A percentile compares a stretch with the other conserved stretches of the same genome.
Evolutionary conservation across 2,888 invertebrate species (phyloP).

Genomic region (Crioceris asparagi): DNA sequence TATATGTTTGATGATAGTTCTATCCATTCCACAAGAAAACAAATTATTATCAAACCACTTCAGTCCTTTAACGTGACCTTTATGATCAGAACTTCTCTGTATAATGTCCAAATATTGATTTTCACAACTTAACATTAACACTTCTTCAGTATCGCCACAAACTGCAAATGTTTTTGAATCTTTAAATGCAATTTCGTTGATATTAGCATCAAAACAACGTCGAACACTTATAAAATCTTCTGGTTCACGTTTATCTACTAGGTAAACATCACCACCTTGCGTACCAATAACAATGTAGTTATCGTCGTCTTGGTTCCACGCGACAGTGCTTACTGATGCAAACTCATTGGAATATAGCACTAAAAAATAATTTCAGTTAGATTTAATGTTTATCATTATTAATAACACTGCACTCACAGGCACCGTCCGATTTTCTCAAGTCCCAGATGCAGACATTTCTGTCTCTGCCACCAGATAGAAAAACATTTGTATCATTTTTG

Average conservation of each 20-base stretch:
- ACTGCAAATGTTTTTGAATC: constrained; percentile 37
- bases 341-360: constrained; percentile 37
- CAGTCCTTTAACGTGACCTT: constrained; percentile 45
- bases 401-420: too few relatives aligned
- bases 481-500: constrained; percentile 39
- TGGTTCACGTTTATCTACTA: constrained; percentile 42
- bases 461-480: constrained; percentile 43
- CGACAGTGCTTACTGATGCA: constrained; percentile 35
- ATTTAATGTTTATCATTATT: not conserved
- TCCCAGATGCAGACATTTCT: constrained; percentile 42
- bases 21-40: constrained; percentile 50
- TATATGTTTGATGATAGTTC: constrained; percentile 35
- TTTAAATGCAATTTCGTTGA: constrained; percentile 38
- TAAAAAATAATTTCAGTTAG: constrained; percentile 20
- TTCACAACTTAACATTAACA: constrained; percentile 38
- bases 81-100: constrained; percentile 40
- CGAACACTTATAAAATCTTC: constrained; percentile 30
- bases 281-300: constrained; percentile 42
- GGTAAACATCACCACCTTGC: constrained; percentile 41
- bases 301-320: constrained; percentile 37
- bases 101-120: constrained; percentile 29
- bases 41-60: constrained; percentile 43
- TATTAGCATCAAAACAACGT: constrained; percentile 29
- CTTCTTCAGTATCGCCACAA: constrained; percentile 38
- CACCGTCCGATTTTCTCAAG: too few relatives aligned